Percentiles rank a stretch among this genome's conserved stretches.
phyloP scores from a whole-genome alignment of 2,113 vertebrate species.

The Channa argus region DNA sequence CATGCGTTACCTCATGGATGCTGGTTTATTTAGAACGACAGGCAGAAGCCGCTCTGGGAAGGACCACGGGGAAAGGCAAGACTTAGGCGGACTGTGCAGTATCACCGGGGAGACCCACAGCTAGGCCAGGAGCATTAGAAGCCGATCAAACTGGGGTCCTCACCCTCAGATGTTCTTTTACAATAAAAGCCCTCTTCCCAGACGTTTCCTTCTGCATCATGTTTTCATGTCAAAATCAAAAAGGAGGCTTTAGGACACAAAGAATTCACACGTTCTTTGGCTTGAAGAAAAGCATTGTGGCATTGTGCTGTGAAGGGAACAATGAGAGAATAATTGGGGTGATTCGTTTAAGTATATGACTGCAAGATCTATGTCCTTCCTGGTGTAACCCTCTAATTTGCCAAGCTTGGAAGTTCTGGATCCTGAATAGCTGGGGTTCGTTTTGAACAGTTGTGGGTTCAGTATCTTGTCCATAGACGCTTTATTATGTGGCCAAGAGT shows the following conservation, averaged over 20 bases:
- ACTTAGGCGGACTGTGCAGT: background rate
- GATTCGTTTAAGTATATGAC: no score
- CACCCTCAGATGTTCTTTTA: constrained; percentile 70
- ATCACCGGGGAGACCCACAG: constrained; percentile 26
- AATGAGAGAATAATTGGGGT: no score
- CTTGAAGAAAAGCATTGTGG: no score
- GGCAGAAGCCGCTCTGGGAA: constrained; percentile 39
- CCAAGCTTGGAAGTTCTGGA: no score
- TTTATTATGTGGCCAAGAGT: no score
- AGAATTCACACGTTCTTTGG: background rate
- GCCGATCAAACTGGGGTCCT: constrained; percentile 46
- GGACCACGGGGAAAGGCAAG: constrained; percentile 45
- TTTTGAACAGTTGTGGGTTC: no score
- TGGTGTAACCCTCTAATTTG: no score
- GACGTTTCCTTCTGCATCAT: constrained; percentile 10
- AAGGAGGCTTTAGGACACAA: background rate
- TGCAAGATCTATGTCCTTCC: no score
- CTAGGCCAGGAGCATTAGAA: constrained; percentile 7
- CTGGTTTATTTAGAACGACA: constrained; percentile 62
- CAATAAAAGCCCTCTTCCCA: constrained; percentile 27
- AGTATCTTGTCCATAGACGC: no score
- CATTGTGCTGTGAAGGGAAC: no score
- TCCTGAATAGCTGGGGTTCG: no score
- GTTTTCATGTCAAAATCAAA: background rate
- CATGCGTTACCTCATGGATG: constrained; percentile 25